A percentile compares a stretch with the other conserved stretches of the same genome.
These are phyloP conservation scores for Noctilio leporinus DNA, from an alignment of 2,113 vertebrate species.

Conservation along the genomic window DNA sequence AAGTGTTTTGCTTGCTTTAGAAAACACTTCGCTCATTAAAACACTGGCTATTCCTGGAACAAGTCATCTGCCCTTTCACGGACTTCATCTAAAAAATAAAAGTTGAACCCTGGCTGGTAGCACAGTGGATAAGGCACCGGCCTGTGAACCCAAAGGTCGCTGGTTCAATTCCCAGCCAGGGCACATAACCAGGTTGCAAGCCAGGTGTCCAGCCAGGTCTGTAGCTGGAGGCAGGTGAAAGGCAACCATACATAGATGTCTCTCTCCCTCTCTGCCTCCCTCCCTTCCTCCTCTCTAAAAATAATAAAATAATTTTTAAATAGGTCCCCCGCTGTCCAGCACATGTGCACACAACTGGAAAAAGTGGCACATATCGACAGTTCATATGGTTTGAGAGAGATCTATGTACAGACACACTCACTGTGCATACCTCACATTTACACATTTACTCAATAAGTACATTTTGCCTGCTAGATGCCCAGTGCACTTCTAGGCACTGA, in stretches of 20 bases:
- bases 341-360: not conserved
- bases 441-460: not conserved
- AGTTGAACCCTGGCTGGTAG: too few species aligned
- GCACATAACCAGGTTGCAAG: too few species aligned
- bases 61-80: not conserved
- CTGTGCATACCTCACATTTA: not conserved
- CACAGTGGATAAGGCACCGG: too few species aligned
- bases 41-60: not conserved
- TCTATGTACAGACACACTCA: not conserved
- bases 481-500: not conserved
- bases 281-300: too few species aligned
- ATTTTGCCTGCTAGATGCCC: not conserved
- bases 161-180: too few species aligned
- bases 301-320: too few species aligned
- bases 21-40: conserved; percentile 16
- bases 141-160: too few species aligned
- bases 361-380: not conserved
- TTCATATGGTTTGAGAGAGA: not conserved
- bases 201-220: too few species aligned
- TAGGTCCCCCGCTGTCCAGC: not conserved
- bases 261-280: too few species aligned
- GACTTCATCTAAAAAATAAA: not conserved
- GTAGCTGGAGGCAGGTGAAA: too few species aligned
- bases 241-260: too few species aligned
- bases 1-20: not conserved